Conservation (phyloP, 1,140 invertebrate genomes). For the Zaprionus vittiger region DNA sequence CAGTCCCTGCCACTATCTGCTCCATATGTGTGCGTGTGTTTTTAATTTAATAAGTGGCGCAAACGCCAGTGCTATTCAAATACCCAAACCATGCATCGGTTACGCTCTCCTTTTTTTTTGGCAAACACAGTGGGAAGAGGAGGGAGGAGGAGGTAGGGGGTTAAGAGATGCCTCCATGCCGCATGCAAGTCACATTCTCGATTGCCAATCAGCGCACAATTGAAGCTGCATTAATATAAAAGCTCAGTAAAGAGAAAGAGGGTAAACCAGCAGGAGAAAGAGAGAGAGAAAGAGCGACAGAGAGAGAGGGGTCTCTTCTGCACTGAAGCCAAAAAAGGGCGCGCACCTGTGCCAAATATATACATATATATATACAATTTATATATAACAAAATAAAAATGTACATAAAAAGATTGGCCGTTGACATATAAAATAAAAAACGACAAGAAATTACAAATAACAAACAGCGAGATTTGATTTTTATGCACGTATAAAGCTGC, state of each 20-base stretch:
- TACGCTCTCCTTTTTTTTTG: conserved; percentile 27
- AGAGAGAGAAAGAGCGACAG: neutral
- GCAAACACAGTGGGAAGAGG: neutral
- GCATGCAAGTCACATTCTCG: conserved; percentile 81
- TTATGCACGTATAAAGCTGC: conserved; percentile 70
- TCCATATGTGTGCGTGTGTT: conserved; percentile 28
- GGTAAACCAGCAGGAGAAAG: neutral
- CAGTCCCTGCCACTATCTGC: neutral
- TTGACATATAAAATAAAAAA: conserved; percentile 67
- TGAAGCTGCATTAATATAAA: conserved; percentile 77
- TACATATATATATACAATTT: conserved; percentile 20
- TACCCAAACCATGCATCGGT: conserved; percentile 34
- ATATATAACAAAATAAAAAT: conserved; percentile 21
- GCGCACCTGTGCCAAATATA: conserved; percentile 53
- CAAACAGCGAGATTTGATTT: conserved; percentile 75
- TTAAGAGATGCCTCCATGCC: conserved; percentile 19
- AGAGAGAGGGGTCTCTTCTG: conserved; percentile 2
- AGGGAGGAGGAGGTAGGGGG: neutral
- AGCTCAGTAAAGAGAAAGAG: neutral
- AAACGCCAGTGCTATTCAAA: conserved; percentile 70
- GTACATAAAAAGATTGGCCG: conserved; percentile 37
- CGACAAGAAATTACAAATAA: conserved; percentile 69
- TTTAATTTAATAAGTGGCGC: conserved; percentile 80
- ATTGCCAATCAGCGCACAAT: conserved; percentile 82
- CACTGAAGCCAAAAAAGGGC: conserved; percentile 56